Conservation (phyloP, 2,888 invertebrate genomes). For the Micoletzkya japonica region DNA sequence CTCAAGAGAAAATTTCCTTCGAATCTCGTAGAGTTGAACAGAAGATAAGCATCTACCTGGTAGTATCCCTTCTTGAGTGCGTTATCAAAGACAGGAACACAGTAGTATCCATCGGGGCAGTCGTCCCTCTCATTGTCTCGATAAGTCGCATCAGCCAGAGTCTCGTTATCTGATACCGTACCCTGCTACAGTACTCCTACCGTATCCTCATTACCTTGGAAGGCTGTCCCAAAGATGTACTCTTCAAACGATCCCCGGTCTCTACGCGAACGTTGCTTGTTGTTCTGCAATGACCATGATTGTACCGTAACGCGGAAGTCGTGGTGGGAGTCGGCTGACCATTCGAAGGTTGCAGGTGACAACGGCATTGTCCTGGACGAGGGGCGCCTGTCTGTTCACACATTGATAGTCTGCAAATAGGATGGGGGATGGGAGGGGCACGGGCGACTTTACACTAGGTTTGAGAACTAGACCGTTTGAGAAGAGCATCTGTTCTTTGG, state of each 20-base stretch:
- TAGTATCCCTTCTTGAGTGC: conserved; percentile 48
- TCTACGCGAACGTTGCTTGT: too few species aligned
- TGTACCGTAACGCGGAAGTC: too few species aligned
- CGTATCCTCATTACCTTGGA: too few species aligned
- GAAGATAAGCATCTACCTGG: conserved; percentile 31
- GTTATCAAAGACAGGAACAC: conserved; percentile 57
- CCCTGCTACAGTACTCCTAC: too few species aligned
- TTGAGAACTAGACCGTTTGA: too few species aligned
- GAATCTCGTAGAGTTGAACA: neutral
- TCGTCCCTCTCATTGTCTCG: conserved; percentile 30
- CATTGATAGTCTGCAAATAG: conserved; percentile 48
- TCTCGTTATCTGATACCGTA: too few species aligned
- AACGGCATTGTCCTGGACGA: conserved; percentile 42
- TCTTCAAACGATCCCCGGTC: too few species aligned
- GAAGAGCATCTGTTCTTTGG: neutral
- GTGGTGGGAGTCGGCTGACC: too few species aligned
- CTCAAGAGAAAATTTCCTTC: neutral
- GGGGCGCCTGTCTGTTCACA: conserved; percentile 47
- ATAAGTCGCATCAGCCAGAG: too few species aligned
- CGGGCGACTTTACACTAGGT: too few species aligned
- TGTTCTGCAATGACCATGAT: too few species aligned
- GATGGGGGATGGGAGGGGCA: neutral
- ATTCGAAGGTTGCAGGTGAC: conserved; percentile 38
- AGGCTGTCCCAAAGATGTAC: too few species aligned
- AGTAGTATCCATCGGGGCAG: conserved; percentile 55